A percentile compares a stretch with the other conserved stretches of the same genome.
phyloP scores from a whole-genome alignment of 2,113 vertebrate species.

The Butorides virescens region DNA sequence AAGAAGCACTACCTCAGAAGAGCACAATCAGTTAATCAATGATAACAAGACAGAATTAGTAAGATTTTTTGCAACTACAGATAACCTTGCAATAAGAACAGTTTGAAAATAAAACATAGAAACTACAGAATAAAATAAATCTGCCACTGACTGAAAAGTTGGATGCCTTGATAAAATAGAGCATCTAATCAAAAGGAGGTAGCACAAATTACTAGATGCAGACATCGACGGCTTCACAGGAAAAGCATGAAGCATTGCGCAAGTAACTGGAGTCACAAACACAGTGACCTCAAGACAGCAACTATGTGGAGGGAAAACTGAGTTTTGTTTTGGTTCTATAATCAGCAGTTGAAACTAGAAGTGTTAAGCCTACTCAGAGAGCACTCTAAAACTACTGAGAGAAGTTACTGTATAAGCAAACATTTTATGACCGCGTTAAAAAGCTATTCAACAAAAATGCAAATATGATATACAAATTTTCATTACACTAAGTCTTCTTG shows the following conservation, averaged over 20 bases:
- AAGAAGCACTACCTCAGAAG: neutral
- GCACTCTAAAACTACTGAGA: neutral
- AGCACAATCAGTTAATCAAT: neutral
- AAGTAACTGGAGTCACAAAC: neutral
- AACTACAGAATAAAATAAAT: neutral
- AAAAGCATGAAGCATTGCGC: neutral
- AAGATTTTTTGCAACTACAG: neutral
- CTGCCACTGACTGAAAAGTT: neutral
- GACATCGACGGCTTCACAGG: accelerated
- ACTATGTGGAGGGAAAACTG: neutral
- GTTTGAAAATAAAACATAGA: neutral
- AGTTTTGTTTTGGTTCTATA: neutral
- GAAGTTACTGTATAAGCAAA: neutral
- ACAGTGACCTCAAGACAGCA: neutral
- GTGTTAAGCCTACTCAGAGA: neutral
- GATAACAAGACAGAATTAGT: neutral
- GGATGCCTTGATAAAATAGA: neutral
- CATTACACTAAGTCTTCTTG: neutral
- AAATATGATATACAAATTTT: neutral
- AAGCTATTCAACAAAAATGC: neutral
- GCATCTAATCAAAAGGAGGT: neutral
- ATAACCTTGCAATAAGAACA: neutral
- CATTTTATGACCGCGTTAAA: neutral
- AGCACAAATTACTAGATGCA: neutral
- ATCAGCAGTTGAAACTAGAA: neutral